A percentile compares a stretch with the other conserved stretches of the same genome.
phyloP scores from a whole-genome alignment of 2,797 vertebrate genomes.

The Champsocephalus esox region DNA sequence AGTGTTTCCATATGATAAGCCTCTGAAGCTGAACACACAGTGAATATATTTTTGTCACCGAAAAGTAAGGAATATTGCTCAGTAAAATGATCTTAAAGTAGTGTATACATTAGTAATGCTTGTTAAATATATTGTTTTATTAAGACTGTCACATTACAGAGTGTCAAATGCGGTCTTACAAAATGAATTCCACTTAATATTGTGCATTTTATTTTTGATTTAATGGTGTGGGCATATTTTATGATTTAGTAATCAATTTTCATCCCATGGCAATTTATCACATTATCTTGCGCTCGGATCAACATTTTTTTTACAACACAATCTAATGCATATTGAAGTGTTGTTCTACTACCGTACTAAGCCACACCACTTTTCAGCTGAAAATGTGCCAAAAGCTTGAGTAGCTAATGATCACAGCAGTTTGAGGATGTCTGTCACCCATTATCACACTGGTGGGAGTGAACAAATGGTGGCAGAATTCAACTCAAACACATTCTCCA shows the following conservation, averaged over 20 bases:
- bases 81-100: not conserved
- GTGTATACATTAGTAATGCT: not conserved
- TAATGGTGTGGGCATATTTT: not conserved
- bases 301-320: slow-evolving; percentile 17
- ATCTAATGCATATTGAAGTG: not conserved
- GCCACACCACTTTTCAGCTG: slow-evolving; percentile 15
- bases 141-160: not conserved
- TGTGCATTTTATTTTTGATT: not conserved
- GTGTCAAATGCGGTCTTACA: not conserved
- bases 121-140: not conserved
- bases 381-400: slow-evolving; percentile 50
- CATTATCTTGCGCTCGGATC: slow-evolving; percentile 8
- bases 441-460: slow-evolving; percentile 57
- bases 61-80: not conserved
- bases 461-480: slow-evolving; percentile 50
- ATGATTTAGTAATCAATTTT: not conserved
- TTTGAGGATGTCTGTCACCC: slow-evolving; percentile 55
- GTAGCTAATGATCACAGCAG: slow-evolving; percentile 55
- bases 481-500: slow-evolving; percentile 30
- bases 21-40: not conserved
- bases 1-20: not conserved
- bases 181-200: not conserved
- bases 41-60: not conserved
- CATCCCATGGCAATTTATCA: not conserved
- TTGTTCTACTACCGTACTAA: slow-evolving; percentile 6